These are phyloP conservation scores for Melanotaenia nigrans DNA, from an alignment of 2,797 vertebrate genomes.

Conservation along the genomic window DNA sequence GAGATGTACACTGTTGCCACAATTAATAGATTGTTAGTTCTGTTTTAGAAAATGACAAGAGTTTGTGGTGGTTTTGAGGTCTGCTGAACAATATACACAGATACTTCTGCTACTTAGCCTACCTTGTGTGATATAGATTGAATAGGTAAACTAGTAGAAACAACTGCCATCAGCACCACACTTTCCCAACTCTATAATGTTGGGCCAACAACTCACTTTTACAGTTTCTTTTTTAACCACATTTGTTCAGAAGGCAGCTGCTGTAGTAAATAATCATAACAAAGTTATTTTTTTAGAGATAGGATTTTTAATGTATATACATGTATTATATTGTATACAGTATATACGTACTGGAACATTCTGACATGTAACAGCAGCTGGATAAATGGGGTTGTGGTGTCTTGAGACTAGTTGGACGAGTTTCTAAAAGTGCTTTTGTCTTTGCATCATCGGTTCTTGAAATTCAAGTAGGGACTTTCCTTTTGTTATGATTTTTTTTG, in stretches of 20 bases:
- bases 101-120: neutral
- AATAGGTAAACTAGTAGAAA: neutral
- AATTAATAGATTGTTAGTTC: neutral
- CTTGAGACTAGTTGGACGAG: conserved; percentile 30
- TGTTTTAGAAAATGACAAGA: neutral
- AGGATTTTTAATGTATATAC: neutral
- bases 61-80: neutral
- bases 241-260: neutral
- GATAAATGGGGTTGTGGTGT: conserved; percentile 1
- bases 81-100: no score
- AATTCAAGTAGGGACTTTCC: neutral
- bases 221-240: neutral
- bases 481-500: neutral
- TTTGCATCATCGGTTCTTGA: neutral
- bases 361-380: neutral
- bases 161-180: neutral
- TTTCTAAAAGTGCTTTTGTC: conserved; percentile 1
- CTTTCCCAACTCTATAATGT: neutral
- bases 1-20: neutral
- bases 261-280: neutral
- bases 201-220: neutral
- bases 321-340: neutral
- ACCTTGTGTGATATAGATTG: neutral
- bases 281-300: neutral
- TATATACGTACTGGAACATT: neutral